Base-by-base conservation (phyloP, 1,140 invertebrate species). In the Amyelois transitella region DNA sequence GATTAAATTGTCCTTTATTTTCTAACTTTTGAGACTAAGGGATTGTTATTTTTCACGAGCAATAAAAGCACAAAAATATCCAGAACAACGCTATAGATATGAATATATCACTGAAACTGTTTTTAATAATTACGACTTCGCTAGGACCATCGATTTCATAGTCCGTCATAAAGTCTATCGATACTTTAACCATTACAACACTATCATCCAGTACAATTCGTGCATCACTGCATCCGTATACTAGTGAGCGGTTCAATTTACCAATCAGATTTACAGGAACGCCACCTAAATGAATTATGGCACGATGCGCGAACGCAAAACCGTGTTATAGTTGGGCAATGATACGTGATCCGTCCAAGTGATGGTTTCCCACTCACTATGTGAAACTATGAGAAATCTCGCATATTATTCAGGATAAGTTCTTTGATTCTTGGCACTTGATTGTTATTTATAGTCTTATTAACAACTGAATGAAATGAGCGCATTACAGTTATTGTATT, bases 191-290 rank as follows among this genome's bases (percentile, higher is more conserved):
- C n/a, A n/a, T n/a, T n/a, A n/a, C n/a, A n/a, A n/a, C n/a, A n/a
- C n/a, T n/a, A n/a, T n/a, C n/a, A n/a, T n/a, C 32, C n/a, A 38
- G 14, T 24, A 18, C 54, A 25, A 32, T 38, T 83, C 80, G 80
- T 83, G 80, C 77, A 74, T 79, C 73, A 75, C 75, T 65, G 70
- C 66, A 66, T 63, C 63, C 53, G 66, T 43, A 51, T 18, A 64
- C 70, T 73, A 73, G 69, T 70, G 66, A 73, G 57, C 64, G 60
- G 66, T 63, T 63, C 72, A 76, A 74, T 77, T 75, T 73, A 69
- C 69, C 66, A 75, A 82, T 80, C 77, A 71, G 79, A 82, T 80
- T 74, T 74, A 72, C 69, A 54, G 58, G 62, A 53, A 64, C 58
- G 43, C 51, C 65, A 55, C 52, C 51, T 58, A 55, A 66, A 48